phyloP scores from a whole-genome alignment of 2,888 invertebrate genomes.

The Drosophila fulvimacula region DNA sequence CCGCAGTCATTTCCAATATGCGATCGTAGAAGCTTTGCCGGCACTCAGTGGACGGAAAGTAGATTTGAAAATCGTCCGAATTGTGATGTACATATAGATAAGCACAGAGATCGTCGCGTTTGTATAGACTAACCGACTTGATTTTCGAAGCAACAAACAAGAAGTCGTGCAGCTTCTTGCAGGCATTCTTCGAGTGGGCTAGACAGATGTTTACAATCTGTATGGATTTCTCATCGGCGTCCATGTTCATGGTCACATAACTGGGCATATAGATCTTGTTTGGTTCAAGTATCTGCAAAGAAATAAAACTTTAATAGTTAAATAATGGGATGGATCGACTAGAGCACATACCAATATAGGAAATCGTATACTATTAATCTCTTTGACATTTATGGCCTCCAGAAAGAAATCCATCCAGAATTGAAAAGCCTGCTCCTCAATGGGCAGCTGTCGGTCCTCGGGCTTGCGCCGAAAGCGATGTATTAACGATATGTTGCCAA shows the following conservation, averaged over 20 bases:
- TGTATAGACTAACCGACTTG: slow-evolving; percentile 91
- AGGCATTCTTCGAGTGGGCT: slow-evolving; percentile 90
- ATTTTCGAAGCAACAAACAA: slow-evolving; percentile 92
- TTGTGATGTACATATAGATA: slow-evolving; percentile 99
- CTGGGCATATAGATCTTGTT: slow-evolving; percentile 97
- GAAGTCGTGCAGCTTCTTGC: slow-evolving; percentile 96
- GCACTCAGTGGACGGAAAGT: slow-evolving; percentile 95
- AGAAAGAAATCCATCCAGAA: slow-evolving; percentile 99
- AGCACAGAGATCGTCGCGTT: slow-evolving; percentile 97
- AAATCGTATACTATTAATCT: slow-evolving; percentile 93
- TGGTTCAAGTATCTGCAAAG: slow-evolving; percentile 92
- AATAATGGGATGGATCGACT: neutral
- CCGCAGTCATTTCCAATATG: slow-evolving; percentile 94
- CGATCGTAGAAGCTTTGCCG: slow-evolving; percentile 93
- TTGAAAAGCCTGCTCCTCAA: slow-evolving; percentile 95
- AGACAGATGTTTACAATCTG: slow-evolving; percentile 95
- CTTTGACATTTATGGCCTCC: slow-evolving; percentile 94
- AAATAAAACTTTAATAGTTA: neutral
- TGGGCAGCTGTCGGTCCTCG: slow-evolving; percentile 89
- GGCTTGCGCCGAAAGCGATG: slow-evolving; percentile 94
- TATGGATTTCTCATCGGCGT: slow-evolving; percentile 96
- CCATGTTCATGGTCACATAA: slow-evolving; percentile 97
- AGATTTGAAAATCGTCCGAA: slow-evolving; percentile 99
- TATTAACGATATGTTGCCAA: slow-evolving; percentile 97
- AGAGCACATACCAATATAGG: slow-evolving; percentile 86